Evolutionary conservation across 2,888 invertebrate species (phyloP).

Genomic region (Trachelus stipa): DNA sequence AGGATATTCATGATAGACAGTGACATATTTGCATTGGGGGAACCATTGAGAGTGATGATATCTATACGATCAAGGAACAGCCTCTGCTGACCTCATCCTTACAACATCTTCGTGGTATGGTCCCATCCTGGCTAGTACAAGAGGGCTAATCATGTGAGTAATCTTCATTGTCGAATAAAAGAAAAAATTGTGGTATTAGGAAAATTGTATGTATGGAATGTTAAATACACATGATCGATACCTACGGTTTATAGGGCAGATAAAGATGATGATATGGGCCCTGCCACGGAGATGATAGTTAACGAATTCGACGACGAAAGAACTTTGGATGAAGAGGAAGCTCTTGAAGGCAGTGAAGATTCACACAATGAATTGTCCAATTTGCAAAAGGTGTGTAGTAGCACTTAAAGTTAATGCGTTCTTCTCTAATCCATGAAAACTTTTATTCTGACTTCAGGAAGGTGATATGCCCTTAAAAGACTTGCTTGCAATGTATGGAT

Average conservation of each 20-base stretch:
- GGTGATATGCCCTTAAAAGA: constrained; percentile 97
- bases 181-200: neutral
- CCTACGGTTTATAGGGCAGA: constrained; percentile 53
- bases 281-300: constrained; percentile 95
- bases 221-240: neutral
- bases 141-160: constrained; percentile 48
- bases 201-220: neutral
- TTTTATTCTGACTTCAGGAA: constrained; percentile 70
- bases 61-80: neutral
- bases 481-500: constrained; percentile 89
- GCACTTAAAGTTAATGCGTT: neutral
- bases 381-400: constrained; percentile 76
- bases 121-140: constrained; percentile 35
- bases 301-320: constrained; percentile 98
- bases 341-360: constrained; percentile 90
- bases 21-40: neutral
- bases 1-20: neutral
- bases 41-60: neutral
- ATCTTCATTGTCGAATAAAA: constrained; percentile 13
- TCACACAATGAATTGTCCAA: constrained; percentile 89
- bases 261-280: constrained; percentile 82
- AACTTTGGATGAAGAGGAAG: constrained; percentile 97
- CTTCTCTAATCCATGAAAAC: neutral
- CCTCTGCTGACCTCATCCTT: constrained; percentile 6
- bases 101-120: constrained; percentile 41